A percentile compares a stretch with the other conserved stretches of the same genome.
Evolutionary conservation across 2,113 vertebrate species (phyloP).

Genomic region (Ramphastos sulfuratus): DNA sequence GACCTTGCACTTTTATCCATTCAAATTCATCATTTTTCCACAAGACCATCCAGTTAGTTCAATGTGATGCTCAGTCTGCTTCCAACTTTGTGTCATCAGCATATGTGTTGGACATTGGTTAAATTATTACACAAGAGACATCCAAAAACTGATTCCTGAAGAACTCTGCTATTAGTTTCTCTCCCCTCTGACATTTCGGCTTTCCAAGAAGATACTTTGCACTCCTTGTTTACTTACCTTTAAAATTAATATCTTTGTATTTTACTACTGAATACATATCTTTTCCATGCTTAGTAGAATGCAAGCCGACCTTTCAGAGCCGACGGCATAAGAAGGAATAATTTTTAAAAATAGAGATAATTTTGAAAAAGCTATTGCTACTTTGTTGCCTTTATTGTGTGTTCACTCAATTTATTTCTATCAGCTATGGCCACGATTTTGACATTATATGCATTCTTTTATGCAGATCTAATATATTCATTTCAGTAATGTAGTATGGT

Average conservation of each 20-base stretch:
- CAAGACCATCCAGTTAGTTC: not conserved
- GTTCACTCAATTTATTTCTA: not conserved
- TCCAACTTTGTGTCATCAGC: conserved; percentile 29
- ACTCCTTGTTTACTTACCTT: not conserved
- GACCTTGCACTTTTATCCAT: conserved; percentile 10
- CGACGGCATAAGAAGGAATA: not conserved
- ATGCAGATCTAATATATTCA: not conserved
- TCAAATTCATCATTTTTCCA: conserved; percentile 23
- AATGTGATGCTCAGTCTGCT: not conserved
- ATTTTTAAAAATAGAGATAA: not conserved
- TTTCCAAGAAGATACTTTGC: not conserved
- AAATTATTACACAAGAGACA: not conserved
- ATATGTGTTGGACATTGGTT: not conserved
- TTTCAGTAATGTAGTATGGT: not conserved
- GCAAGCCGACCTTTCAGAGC: not conserved
- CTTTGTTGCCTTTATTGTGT: not conserved
- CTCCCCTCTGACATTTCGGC: not conserved
- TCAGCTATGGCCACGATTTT: not conserved
- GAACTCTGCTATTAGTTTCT: not conserved
- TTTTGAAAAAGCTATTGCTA: not conserved
- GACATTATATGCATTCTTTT: not conserved
- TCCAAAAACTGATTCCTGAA: not conserved
- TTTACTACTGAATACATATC: not conserved
- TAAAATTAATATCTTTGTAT: not conserved
- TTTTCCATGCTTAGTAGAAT: not conserved